Conservation (phyloP, 1,140 invertebrate species). For the Brachionus manjavacas region DNA sequence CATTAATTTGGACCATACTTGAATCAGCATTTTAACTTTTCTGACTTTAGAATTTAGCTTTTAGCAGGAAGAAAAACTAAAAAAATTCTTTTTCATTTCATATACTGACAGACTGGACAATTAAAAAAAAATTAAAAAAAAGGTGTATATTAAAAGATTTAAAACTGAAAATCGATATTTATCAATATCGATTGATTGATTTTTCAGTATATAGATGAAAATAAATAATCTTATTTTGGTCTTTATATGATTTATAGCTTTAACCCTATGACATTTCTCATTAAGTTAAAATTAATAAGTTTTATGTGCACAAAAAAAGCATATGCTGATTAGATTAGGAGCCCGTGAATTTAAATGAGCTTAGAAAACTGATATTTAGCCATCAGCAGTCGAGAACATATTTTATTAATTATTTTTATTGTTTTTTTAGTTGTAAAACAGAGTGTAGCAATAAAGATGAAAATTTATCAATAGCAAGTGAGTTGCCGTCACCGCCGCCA, state of each 20-base stretch:
- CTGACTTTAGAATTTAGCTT: not conserved
- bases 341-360: slow-evolving; percentile 31
- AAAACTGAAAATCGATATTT: not conserved
- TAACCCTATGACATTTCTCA: slow-evolving; percentile 23
- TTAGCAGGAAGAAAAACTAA: not conserved
- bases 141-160: not conserved
- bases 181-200: slow-evolving; percentile 33
- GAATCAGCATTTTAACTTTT: not conserved
- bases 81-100: not conserved
- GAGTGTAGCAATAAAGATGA: slow-evolving; percentile 26
- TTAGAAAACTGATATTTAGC: slow-evolving; percentile 6
- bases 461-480: slow-evolving; percentile 18
- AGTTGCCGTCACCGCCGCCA: not conserved
- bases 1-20: not conserved
- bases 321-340: slow-evolving; percentile 37
- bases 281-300: slow-evolving; percentile 29
- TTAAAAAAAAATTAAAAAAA: not conserved
- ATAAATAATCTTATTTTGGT: slow-evolving; percentile 12
- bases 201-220: not conserved
- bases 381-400: not conserved
- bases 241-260: slow-evolving; percentile 8
- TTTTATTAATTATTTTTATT: slow-evolving; percentile 29
- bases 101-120: no score
- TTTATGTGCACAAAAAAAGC: not conserved
- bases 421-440: slow-evolving; percentile 9